A percentile compares a stretch with the other conserved stretches of the same genome.
Evolutionary conservation across 2,797 vertebrate genomes (phyloP).

Genomic region (Aphelocoma californica): DNA sequence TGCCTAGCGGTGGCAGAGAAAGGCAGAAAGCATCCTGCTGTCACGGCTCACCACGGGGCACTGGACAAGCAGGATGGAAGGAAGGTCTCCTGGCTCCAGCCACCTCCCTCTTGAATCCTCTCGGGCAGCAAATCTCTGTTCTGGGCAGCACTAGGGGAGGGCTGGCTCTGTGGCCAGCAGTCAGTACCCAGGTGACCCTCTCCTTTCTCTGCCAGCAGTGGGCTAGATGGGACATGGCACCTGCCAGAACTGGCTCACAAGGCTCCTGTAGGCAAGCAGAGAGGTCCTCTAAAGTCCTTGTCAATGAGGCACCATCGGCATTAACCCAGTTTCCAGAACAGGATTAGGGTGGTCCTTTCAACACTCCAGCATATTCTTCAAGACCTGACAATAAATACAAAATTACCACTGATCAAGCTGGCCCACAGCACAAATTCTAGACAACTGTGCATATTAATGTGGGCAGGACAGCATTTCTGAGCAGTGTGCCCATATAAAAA

Average conservation of each 20-base stretch:
- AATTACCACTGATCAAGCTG: neutral
- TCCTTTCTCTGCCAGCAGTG: neutral
- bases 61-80: rapidly evolving
- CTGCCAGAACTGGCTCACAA: neutral
- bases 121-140: neutral
- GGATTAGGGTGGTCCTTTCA: neutral
- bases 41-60: rapidly evolving
- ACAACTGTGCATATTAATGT: neutral
- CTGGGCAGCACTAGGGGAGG: neutral
- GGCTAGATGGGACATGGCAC: neutral
- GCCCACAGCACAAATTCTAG: neutral
- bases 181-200: neutral
- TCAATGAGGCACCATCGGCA: neutral
- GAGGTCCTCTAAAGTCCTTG: neutral
- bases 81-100: neutral
- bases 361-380: neutral
- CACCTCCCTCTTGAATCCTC: neutral
- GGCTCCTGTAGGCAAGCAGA: neutral
- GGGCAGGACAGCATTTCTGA: neutral
- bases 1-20: conserved; percentile 28
- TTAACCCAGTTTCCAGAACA: neutral
- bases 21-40: rapidly evolving
- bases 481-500: neutral
- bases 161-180: neutral
- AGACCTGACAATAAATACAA: neutral